A percentile compares a stretch with the other conserved stretches of the same genome.
Evolutionary conservation across 2,113 vertebrate genomes (phyloP).

Genomic region (Columba livia): DNA sequence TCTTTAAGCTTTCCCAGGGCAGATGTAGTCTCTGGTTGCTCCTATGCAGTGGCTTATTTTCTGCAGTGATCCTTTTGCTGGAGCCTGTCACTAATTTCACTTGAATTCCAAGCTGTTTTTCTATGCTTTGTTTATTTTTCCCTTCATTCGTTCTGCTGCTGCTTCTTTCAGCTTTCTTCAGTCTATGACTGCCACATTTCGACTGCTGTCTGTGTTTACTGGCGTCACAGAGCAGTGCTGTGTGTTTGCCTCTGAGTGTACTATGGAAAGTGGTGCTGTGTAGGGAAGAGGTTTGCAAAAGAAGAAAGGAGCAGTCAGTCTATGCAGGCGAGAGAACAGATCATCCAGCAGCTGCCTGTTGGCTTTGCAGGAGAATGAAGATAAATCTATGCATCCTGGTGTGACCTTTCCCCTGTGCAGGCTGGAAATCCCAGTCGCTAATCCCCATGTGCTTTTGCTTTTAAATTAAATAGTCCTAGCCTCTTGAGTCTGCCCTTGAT

Average conservation of each 20-base stretch:
- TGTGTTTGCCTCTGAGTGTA: background rate
- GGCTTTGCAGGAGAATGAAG: background rate
- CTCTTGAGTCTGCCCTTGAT: background rate
- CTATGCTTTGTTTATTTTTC: background rate
- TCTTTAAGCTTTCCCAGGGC: background rate
- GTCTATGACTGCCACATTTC: background rate
- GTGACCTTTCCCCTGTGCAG: background rate
- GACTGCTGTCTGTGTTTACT: background rate
- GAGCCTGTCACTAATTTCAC: background rate
- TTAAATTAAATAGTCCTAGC: background rate
- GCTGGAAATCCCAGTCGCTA: background rate
- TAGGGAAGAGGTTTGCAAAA: background rate
- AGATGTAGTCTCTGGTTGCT: background rate
- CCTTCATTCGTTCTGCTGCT: background rate
- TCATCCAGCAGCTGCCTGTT: background rate
- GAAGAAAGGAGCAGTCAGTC: background rate
- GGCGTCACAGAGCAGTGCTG: background rate
- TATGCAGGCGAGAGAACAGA: background rate
- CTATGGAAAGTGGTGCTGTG: background rate
- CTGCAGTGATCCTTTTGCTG: background rate
- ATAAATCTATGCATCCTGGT: background rate
- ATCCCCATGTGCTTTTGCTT: constrained; percentile 23
- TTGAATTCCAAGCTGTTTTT: background rate
- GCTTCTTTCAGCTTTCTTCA: background rate
- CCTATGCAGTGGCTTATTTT: background rate